Percentiles rank a stretch among this genome's conserved stretches.
These are phyloP conservation scores for Megastigmus dorsalis DNA, from an alignment of 2,888 invertebrate species.

Conservation along the genomic window DNA sequence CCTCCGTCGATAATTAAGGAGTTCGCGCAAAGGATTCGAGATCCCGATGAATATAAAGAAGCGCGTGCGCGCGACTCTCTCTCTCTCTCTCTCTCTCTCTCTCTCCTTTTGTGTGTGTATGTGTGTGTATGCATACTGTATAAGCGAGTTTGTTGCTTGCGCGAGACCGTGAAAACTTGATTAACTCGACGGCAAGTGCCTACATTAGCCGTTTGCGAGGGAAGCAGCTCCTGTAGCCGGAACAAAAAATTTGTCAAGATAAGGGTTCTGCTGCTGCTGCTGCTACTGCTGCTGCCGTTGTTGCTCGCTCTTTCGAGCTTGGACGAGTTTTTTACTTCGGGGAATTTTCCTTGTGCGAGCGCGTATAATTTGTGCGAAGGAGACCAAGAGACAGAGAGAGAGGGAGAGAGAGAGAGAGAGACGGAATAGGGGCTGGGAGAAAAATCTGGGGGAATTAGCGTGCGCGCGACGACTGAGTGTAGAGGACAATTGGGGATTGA, in stretches of 20 bases:
- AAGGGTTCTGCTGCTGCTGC: slow-evolving; percentile 19
- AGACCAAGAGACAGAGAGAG: background rate
- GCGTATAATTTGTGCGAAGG: slow-evolving; percentile 41
- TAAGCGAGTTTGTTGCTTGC: no score
- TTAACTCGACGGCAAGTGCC: slow-evolving; percentile 48
- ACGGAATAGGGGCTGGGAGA: background rate
- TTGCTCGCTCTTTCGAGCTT: background rate
- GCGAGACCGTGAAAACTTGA: slow-evolving; percentile 45
- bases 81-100: no score
- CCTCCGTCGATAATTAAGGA: slow-evolving; percentile 47
- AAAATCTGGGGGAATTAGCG: slow-evolving; percentile 34
- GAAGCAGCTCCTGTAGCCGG: background rate
- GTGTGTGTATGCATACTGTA: background rate
- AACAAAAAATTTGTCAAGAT: slow-evolving; percentile 47
- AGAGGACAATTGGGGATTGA: slow-evolving; percentile 16
- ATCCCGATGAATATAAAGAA: slow-evolving; percentile 29
- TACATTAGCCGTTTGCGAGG: slow-evolving; percentile 31
- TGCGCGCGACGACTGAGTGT: background rate
- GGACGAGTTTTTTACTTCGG: slow-evolving; percentile 30
- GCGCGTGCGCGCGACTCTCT: no score
- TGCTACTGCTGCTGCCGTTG: background rate
- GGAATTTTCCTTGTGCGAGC: slow-evolving; percentile 19
- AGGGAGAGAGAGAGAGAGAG: slow-evolving; percentile 16
- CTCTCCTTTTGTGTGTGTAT: background rate
- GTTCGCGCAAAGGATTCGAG: slow-evolving; percentile 35